phyloP scores from a whole-genome alignment of 2,888 invertebrate species.

The Drosophila infuscata region DNA sequence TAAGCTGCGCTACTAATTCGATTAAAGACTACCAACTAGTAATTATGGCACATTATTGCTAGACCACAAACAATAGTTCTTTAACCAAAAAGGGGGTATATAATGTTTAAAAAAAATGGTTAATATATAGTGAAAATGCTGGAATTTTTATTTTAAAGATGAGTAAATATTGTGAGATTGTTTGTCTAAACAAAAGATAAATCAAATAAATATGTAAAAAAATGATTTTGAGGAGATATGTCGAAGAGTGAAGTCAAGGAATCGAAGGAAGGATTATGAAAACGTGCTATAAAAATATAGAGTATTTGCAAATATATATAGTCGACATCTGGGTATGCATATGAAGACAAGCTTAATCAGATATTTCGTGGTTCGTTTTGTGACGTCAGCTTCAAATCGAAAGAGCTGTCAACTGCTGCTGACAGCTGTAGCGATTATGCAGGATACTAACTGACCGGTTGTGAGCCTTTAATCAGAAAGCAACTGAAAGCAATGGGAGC shows the following conservation, averaged over 20 bases:
- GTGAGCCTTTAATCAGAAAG: background rate
- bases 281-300: background rate
- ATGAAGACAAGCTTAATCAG: constrained; percentile 1
- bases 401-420: constrained; percentile 28
- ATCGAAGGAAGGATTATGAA: background rate
- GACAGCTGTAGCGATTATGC: constrained; percentile 20
- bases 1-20: constrained; percentile 27
- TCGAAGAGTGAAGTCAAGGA: background rate
- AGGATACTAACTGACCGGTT: constrained; percentile 29
- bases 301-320: background rate
- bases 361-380: background rate
- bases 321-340: background rate
- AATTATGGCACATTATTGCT: background rate
- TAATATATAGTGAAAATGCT: too few relatives aligned
- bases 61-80: background rate
- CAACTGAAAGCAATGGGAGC: constrained; percentile 22
- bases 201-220: background rate
- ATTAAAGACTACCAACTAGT: constrained; percentile 11
- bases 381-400: background rate
- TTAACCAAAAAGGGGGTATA: background rate
- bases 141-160: background rate
- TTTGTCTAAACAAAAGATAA: too few relatives aligned
- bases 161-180: background rate
- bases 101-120: too few relatives aligned
- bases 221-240: background rate